Percentiles rank a stretch among this genome's conserved stretches.
phyloP scores from a whole-genome alignment of 2,113 vertebrate species.

The Vidua macroura region DNA sequence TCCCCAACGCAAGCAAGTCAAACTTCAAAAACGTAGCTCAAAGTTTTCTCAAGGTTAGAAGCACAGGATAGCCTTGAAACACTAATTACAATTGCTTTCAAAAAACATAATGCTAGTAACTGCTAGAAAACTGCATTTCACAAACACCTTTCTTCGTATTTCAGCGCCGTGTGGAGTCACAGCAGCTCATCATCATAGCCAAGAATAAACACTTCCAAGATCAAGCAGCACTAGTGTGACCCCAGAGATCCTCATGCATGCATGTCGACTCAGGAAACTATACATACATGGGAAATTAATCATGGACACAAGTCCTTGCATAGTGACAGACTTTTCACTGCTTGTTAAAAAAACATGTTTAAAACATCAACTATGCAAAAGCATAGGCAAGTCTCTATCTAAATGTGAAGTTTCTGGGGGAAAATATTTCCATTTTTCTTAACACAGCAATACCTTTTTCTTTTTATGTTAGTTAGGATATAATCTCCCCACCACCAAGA shows the following conservation, averaged over 20 bases:
- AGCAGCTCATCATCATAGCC: neutral
- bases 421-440: neutral
- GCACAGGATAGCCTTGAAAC: neutral
- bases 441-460: neutral
- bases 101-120: neutral
- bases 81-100: neutral
- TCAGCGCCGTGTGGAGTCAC: neutral
- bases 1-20: neutral
- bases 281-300: neutral
- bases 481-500: neutral
- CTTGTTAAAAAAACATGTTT: neutral
- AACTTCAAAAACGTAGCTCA: neutral
- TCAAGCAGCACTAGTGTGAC: neutral
- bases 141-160: neutral
- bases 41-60: neutral
- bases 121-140: neutral
- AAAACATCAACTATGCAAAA: neutral
- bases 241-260: neutral
- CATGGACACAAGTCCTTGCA: neutral
- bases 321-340: neutral
- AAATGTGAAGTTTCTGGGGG: neutral
- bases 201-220: neutral
- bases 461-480: neutral
- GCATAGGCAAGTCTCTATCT: neutral
- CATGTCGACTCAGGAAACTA: accelerated